Base-by-base conservation (phyloP, 53 echinoderm and acorn worm species). In the Arbacia lixula region DNA sequence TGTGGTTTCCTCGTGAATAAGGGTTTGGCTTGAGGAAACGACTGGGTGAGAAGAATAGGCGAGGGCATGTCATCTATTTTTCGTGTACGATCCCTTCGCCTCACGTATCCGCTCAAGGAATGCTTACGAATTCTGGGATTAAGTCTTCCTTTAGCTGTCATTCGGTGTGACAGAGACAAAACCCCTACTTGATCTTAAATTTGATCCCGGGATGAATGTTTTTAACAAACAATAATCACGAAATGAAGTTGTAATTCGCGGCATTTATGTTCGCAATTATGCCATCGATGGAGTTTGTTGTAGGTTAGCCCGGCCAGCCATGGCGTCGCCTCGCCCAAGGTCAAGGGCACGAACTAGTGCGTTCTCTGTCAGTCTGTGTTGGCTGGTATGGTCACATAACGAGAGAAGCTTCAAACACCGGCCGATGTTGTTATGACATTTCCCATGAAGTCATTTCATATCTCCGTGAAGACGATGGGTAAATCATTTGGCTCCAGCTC, bases 91-190 rank as follows among this genome's bases (percentile, higher is more conserved):
- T 63, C 63, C 19, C 63, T 38, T 67, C 67, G 22, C 22, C 67
- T 21, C n/a, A 67, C 36, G 32, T 22, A 67, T 67, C 67, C 38
- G 10, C 22, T 24, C 36, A 10, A 67, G 39, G 38, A 67, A 67
- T 67, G 67, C 67, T 67, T 67, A 67, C 67, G 67, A 67, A 38
- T 67, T 67, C 40, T 67, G 39, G 38, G 67, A 67, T 67, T 67
- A 67, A 67, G 67, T 67, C 67, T 67, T 67, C 67, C 67, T 20
- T 67, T 4, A 40, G 21, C 67, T 39, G 67, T 67, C 67, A 67
- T 40, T 67, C 39, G 25, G n/a, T 38, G 22, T 67, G 67, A 67
- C 67, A 67, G 36, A 37, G 39, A 67, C 67, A 67, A 31, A 63
- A 63, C 36, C 36, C 39, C 67, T 31, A 36, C 67, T 67, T 67